phyloP scores from a whole-genome alignment of 2,888 invertebrate species.

The Drosophila incognita region DNA sequence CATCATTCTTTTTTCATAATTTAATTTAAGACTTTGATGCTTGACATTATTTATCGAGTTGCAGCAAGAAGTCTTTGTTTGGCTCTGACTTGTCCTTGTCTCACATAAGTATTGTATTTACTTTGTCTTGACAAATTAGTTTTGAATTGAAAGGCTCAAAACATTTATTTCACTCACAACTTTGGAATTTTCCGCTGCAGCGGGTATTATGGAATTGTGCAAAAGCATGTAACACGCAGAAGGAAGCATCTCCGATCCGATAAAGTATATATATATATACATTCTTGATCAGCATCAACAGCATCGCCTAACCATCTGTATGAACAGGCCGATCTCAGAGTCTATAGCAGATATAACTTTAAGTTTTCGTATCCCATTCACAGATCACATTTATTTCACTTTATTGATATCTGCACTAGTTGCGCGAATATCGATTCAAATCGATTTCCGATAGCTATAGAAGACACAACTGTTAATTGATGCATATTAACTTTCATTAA shows the following conservation, averaged over 20 bases:
- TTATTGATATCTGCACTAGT: too few species aligned
- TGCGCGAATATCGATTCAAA: not conserved
- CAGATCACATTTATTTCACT: too few species aligned
- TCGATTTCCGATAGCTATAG: not conserved
- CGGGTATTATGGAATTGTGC: not conserved
- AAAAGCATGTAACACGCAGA: not conserved
- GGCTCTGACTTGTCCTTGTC: not conserved
- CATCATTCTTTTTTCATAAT: not conserved
- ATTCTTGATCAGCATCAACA: not conserved
- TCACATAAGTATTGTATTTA: not conserved
- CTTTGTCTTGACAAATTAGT: not conserved
- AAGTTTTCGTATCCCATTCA: not conserved
- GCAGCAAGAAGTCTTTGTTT: not conserved
- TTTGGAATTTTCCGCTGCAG: not conserved
- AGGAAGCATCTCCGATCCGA: not conserved
- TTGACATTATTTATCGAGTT: not conserved
- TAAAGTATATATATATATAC: not conserved
- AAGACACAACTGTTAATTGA: not conserved
- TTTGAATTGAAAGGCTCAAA: conserved; percentile 1
- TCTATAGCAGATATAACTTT: not conserved
- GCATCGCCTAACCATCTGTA: not conserved
- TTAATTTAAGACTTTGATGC: not conserved
- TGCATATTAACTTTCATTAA: not conserved
- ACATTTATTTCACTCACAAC: not conserved
- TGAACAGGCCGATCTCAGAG: not conserved